Conservation (phyloP, 2,888 invertebrate species). For the Chloromyia formosa region DNA sequence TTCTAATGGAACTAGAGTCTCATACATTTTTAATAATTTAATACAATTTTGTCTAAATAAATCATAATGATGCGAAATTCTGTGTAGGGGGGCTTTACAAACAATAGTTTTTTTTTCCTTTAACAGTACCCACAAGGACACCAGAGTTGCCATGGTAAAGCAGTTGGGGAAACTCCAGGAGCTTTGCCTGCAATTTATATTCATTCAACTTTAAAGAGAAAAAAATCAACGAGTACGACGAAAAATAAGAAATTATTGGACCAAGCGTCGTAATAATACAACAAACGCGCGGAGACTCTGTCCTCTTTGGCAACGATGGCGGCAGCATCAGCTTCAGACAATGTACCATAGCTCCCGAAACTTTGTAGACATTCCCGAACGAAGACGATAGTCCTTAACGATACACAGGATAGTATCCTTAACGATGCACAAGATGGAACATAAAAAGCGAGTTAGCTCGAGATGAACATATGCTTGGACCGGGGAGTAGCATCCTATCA, state of each 20-base stretch:
- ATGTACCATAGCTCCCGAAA: too few relatives aligned
- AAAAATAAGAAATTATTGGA: constrained; percentile 22
- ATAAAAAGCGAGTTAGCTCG: not conserved
- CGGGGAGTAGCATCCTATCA: not conserved
- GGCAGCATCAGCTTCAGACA: too few relatives aligned
- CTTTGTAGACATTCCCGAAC: too few relatives aligned
- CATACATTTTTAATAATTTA: constrained; percentile 17
- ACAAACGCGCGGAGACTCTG: too few relatives aligned
- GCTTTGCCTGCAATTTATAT: constrained; percentile 23
- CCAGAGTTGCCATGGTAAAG: too few relatives aligned
- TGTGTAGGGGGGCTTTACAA: not conserved
- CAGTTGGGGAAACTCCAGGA: not conserved
- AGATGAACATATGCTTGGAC: not conserved
- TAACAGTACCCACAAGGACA: too few relatives aligned
- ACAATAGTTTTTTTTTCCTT: constrained; percentile 10
- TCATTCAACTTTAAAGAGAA: constrained; percentile 21
- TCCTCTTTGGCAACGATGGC: too few relatives aligned
- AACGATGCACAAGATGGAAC: not conserved
- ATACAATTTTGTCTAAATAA: constrained; percentile 17
- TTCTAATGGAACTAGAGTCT: constrained; percentile 4
- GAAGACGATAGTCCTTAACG: too few relatives aligned
- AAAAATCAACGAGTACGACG: not conserved
- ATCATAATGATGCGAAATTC: constrained; percentile 17
- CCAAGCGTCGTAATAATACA: too few relatives aligned
- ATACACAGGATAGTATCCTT: too few relatives aligned